These are phyloP conservation scores for Silurus lanzhouensis DNA, from an alignment of 2,797 vertebrate species.

Conservation along the genomic window DNA sequence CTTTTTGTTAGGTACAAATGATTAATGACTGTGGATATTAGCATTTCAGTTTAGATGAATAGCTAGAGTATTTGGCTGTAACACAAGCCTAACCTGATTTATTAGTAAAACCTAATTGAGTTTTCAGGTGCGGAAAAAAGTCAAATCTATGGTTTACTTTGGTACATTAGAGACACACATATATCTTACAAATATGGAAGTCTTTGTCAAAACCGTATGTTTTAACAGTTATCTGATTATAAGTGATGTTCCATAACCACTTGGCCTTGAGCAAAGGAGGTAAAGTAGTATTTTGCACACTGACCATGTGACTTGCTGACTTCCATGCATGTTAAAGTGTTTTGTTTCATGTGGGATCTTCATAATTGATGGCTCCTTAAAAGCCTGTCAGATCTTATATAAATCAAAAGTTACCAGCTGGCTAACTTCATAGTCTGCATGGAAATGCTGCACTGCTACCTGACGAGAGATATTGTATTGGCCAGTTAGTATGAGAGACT, in stretches of 20 bases:
- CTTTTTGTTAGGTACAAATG: not conserved
- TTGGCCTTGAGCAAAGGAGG: slow-evolving; percentile 6
- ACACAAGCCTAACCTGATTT: slow-evolving; percentile 10
- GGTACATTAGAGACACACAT: not conserved
- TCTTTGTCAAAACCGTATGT: slow-evolving; percentile 2
- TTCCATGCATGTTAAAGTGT: slow-evolving; percentile 47
- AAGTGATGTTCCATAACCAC: slow-evolving; percentile 5
- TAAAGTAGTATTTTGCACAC: slow-evolving; percentile 18
- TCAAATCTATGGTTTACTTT: not conserved
- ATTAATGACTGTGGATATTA: not conserved
- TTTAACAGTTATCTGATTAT: slow-evolving; percentile 11
- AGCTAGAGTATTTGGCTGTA: not conserved
- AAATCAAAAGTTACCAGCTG: slow-evolving; percentile 47
- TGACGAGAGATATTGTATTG: not conserved
- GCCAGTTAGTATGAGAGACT: not conserved
- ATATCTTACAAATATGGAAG: not conserved
- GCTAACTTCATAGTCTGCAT: slow-evolving; percentile 13
- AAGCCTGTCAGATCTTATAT: slow-evolving; percentile 55
- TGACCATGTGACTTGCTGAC: slow-evolving; percentile 37
- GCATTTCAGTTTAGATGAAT: not conserved
- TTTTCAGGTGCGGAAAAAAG: not conserved
- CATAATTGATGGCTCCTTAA: slow-evolving; percentile 59
- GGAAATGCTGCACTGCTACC: not conserved
- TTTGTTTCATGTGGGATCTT: slow-evolving; percentile 54
- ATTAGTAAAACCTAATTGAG: slow-evolving; percentile 3